Evolutionary conservation across 2,113 vertebrate species (phyloP), one percentile per base, ranked within the genome.

Genomic region (Vimba vimba): DNA sequence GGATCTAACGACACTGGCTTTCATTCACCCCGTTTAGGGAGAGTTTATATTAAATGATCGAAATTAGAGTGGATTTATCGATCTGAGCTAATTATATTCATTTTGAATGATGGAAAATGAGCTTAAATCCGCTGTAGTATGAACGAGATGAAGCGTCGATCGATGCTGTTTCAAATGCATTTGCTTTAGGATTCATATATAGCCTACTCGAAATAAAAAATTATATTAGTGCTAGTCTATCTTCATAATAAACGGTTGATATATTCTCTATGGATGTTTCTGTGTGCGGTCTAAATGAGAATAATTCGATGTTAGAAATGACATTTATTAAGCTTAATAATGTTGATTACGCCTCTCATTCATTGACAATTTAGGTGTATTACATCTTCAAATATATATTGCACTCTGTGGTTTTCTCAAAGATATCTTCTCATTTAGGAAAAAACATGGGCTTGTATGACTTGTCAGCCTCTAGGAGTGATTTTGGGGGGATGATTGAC

Each of bases 401-500:
- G 0, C 30, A 2, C 39, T 57, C n/a, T 3, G 30, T 23, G 4
- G 30, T 50, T 80, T 82, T 68, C 43, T 64, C 77, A 12, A 3
- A 60, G 43, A 57, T 39, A 27, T 80, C 71, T 79, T 69, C 19
- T 83, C 27, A 68, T 50, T 86, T 59, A 30, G 45, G 57, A 73
- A 45, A 60, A 82, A 73, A 78, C 43, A 71, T 83, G 47, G 81
- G 45, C 17, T 36, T 82, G 64, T 69, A 71, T 57, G 68, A 73
- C 33, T 68, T 75, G 76, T 64, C 47, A 71, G 13, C 62, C 6
- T 30, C 73, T 83, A 30, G 47, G 82, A n/a, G 77, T 52, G 4
- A 79, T 82, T 79, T 81, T 82, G 57, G 33, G 71, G 23, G 9
- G 30, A 76, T 88, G 82, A 89, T 82, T 88, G 89, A 80, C 79